Conservation (phyloP, 2,888 invertebrate genomes). For the Venusia cambrica region DNA sequence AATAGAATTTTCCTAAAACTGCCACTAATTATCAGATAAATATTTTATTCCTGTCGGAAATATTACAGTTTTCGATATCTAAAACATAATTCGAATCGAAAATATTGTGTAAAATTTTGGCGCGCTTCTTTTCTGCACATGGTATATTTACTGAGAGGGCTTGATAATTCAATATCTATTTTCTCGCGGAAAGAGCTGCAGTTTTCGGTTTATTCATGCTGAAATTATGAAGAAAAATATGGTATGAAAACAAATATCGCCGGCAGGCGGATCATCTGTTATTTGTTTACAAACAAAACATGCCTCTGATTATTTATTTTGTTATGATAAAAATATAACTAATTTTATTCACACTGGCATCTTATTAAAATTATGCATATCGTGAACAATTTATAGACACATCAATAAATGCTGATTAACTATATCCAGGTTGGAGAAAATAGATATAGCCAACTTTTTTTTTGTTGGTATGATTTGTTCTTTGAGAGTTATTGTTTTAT, state of each 20-base stretch:
- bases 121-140: conserved; percentile 66
- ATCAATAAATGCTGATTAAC: too few species aligned
- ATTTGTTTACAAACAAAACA: conserved; percentile 77
- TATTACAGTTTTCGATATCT: neutral
- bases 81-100: conserved; percentile 1
- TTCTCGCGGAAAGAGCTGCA: conserved; percentile 35
- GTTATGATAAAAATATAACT: too few species aligned
- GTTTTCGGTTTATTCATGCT: conserved; percentile 34
- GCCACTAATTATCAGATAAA: neutral
- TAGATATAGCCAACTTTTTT: too few species aligned
- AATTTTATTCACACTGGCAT: too few species aligned
- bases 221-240: conserved; percentile 36
- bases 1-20: conserved; percentile 1
- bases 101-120: conserved; percentile 60
- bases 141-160: conserved; percentile 45
- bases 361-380: too few species aligned
- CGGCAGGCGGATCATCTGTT: conserved; percentile 62
- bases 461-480: too few species aligned
- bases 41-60: neutral
- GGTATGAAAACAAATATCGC: conserved; percentile 31
- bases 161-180: conserved; percentile 36
- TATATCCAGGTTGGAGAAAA: too few species aligned
- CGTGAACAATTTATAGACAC: too few species aligned
- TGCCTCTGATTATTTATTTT: too few species aligned
- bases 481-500: too few species aligned